phyloP scores from a whole-genome alignment of 2,888 invertebrate genomes.

The Eupithecia pulchellata region DNA sequence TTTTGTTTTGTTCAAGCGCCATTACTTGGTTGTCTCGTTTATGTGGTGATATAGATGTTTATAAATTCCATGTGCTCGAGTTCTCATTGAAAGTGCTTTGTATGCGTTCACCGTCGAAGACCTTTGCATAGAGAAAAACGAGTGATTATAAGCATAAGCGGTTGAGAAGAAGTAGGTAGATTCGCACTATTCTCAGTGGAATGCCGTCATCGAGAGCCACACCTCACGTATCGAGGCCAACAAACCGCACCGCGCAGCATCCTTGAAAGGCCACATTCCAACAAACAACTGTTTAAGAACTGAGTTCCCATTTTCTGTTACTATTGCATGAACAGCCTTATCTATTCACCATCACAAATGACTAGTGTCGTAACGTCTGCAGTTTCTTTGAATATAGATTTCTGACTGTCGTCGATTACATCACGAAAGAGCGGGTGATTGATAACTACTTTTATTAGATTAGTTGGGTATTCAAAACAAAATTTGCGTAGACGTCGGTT shows the following conservation, averaged over 20 bases:
- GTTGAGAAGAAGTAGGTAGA: constrained; percentile 54
- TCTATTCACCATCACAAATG: constrained; percentile 48
- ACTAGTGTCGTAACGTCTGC: constrained; percentile 44
- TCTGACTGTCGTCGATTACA: constrained; percentile 40
- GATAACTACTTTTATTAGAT: constrained; percentile 42
- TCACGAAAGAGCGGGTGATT: constrained; percentile 54
- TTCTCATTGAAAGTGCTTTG: constrained; percentile 35
- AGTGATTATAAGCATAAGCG: constrained; percentile 45
- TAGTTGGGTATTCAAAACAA: constrained; percentile 36
- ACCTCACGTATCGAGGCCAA: constrained; percentile 70
- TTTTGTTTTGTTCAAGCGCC: constrained; percentile 36
- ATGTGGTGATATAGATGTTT: constrained; percentile 17
- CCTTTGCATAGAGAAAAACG: constrained; percentile 38
- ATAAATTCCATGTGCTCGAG: constrained; percentile 21
- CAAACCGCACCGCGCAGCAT: constrained; percentile 66
- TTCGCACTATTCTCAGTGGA: constrained; percentile 63
- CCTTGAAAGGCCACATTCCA: constrained; percentile 84
- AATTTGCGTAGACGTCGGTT: constrained; percentile 17
- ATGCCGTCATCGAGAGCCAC: constrained; percentile 71
- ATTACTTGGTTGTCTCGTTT: constrained; percentile 26
- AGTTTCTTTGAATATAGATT: constrained; percentile 48
- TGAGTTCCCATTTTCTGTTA: constrained; percentile 69
- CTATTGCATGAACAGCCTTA: constrained; percentile 54
- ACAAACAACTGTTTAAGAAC: constrained; percentile 72
- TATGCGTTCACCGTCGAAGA: constrained; percentile 39